Evolutionary conservation across 2,888 invertebrate species (phyloP).

Genomic region (Pterobdella sp.): DNA sequence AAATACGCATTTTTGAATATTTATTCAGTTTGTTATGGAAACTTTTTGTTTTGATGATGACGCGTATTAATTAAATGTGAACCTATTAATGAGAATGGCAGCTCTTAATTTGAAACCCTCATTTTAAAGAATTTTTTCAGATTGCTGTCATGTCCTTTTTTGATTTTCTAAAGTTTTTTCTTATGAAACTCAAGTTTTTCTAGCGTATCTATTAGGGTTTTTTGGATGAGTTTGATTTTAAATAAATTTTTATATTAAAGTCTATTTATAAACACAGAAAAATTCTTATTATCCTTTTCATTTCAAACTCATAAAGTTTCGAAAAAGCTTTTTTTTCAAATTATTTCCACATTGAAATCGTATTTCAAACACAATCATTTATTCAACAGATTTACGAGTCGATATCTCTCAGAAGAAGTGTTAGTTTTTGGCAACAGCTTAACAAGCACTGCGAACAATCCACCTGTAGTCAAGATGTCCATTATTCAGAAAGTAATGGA

Average conservation of each 20-base stretch:
- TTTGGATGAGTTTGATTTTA: too few species aligned
- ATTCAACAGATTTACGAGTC: slow-evolving; percentile 23
- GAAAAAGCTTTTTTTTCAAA: background rate
- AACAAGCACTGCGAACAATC: slow-evolving; percentile 38
- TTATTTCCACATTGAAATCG: background rate
- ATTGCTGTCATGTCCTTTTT: too few species aligned
- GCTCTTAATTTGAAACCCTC: too few species aligned
- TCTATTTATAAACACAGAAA: background rate
- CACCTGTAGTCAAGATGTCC: slow-evolving; percentile 17
- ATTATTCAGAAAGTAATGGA: background rate
- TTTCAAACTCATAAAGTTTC: background rate
- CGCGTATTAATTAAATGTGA: too few species aligned
- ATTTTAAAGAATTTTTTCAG: too few species aligned
- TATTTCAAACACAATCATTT: background rate
- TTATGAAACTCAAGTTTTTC: too few species aligned
- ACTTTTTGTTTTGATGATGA: too few species aligned
- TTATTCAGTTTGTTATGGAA: too few species aligned
- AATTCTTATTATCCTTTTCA: background rate
- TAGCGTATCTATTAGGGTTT: too few species aligned
- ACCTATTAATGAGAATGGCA: too few species aligned
- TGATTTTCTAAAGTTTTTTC: too few species aligned
- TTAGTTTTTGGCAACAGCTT: slow-evolving; percentile 38
- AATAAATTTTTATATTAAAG: background rate
- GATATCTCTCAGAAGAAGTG: slow-evolving; percentile 34
- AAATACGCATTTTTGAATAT: too few species aligned